Evolutionary conservation across 2,113 vertebrate genomes (phyloP).

Genomic region (Stomatorhinus ivindoensis): DNA sequence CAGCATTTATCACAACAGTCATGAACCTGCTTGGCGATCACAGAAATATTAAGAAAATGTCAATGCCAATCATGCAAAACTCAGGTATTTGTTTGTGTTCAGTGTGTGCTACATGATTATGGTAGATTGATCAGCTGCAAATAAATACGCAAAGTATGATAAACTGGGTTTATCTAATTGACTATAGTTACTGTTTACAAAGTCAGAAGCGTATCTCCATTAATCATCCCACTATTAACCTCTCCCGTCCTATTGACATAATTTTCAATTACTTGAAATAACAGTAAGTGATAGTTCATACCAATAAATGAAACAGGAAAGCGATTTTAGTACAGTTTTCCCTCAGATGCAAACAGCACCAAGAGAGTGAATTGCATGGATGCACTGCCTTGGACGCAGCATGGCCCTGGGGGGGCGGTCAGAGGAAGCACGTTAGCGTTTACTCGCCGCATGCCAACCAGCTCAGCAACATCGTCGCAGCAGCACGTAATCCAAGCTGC

Average conservation of each 20-base stretch:
- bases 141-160: neutral
- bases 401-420: neutral
- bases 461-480: conserved; percentile 50
- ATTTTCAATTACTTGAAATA: neutral
- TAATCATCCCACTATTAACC: neutral
- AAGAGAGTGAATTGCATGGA: neutral
- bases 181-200: neutral
- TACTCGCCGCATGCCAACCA: conserved; percentile 46
- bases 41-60: neutral
- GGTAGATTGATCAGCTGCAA: neutral
- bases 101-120: neutral
- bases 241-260: neutral
- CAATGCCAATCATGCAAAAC: neutral
- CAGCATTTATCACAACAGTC: neutral
- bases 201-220: neutral
- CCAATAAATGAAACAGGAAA: neutral
- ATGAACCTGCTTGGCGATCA: neutral
- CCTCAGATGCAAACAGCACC: neutral
- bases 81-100: neutral
- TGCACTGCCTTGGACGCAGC: neutral
- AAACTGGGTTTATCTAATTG: neutral
- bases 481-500: conserved; percentile 54
- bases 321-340: neutral
- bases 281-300: neutral
- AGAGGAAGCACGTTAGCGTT: conserved; percentile 29